phyloP scores from a whole-genome alignment of 2,797 vertebrate species.

The Sitta carolinensis region DNA sequence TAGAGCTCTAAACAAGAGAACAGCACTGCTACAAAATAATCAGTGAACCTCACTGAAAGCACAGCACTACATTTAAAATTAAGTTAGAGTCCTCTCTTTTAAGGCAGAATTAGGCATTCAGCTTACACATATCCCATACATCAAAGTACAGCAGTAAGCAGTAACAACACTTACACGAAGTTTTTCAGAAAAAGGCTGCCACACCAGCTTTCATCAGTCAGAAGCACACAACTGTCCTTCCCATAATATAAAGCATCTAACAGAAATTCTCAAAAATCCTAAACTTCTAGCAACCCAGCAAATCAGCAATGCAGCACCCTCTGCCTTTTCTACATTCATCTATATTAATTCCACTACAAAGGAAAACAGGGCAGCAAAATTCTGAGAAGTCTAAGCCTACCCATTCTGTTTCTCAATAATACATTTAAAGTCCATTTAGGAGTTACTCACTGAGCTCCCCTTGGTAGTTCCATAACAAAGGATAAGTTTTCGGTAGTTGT shows the following conservation, averaged over 20 bases:
- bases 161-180: not conserved
- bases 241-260: not conserved
- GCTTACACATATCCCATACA: not conserved
- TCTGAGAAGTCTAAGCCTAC: not conserved
- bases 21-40: not conserved
- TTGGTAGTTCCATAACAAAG: slow-evolving; percentile 96
- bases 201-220: not conserved
- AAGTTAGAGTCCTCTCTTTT: not conserved
- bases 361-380: not conserved
- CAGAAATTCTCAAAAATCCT: not conserved
- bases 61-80: not conserved
- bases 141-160: not conserved
- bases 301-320: not conserved
- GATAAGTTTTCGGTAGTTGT: slow-evolving; percentile 97
- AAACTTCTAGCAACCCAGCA: not conserved
- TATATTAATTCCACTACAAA: not conserved
- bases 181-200: not conserved
- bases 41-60: not conserved
- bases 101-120: not conserved
- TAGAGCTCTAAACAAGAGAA: not conserved
- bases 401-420: not conserved
- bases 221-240: not conserved
- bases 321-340: not conserved
- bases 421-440: not conserved
- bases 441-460: slow-evolving; percentile 90